Evolutionary conservation across 2,113 vertebrate genomes (phyloP).

Genomic region (Eulacestoma nigropectus): DNA sequence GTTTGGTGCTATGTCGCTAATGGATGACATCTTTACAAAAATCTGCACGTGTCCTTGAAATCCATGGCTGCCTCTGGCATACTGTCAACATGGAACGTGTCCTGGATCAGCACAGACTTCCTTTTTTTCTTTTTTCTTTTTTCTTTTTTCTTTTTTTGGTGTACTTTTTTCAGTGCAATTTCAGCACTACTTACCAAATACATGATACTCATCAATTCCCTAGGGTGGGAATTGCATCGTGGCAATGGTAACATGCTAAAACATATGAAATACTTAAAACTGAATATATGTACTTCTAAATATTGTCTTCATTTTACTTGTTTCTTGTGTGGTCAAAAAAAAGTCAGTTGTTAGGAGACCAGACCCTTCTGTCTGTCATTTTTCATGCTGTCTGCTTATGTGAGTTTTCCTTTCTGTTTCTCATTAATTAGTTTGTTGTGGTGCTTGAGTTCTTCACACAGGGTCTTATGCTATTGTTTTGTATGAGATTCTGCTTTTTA

Average conservation of each 20-base stretch:
- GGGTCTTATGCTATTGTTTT: background rate
- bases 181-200: background rate
- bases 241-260: background rate
- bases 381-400: background rate
- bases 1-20: background rate
- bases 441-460: background rate
- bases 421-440: background rate
- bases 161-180: background rate
- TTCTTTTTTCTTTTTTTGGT: background rate
- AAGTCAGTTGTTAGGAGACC: background rate
- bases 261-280: background rate
- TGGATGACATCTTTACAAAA: background rate
- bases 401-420: background rate
- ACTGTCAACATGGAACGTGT: rapidly evolving
- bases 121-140: background rate
- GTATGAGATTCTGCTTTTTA: background rate
- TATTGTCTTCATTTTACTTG: background rate
- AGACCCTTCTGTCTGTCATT: background rate
- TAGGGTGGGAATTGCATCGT: background rate
- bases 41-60: background rate
- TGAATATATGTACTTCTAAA: background rate
- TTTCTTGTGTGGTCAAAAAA: background rate
- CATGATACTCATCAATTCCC: background rate
- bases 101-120: background rate
- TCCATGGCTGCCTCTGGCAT: background rate